Conservation (phyloP, 2,113 vertebrate genomes). For the Canis aureus region DNA sequence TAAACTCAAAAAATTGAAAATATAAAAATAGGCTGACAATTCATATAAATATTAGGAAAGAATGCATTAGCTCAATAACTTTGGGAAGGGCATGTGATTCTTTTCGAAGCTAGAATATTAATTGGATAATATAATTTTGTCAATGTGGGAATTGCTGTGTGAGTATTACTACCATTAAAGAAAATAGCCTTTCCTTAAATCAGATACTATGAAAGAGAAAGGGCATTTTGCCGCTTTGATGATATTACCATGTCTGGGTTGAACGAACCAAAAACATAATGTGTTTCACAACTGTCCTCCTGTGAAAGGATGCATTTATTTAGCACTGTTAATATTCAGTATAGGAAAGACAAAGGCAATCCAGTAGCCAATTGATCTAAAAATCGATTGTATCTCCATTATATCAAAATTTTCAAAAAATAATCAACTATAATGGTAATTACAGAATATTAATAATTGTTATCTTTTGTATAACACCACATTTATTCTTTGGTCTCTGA, state of each 20-base stretch:
- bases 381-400: neutral
- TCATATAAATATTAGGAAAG: neutral
- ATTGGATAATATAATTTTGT: neutral
- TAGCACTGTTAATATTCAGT: neutral
- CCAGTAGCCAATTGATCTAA: neutral
- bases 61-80: neutral
- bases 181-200: conserved; percentile 13
- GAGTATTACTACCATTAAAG: neutral
- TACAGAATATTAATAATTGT: neutral
- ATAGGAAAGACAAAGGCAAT: neutral
- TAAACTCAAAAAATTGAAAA: conserved; percentile 19
- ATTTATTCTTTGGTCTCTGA: neutral
- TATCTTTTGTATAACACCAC: neutral
- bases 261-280: neutral
- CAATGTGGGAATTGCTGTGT: neutral
- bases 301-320: neutral
- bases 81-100: neutral
- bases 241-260: neutral
- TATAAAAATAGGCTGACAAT: neutral
- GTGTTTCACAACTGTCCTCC: neutral
- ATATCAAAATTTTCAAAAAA: neutral
- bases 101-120: neutral
- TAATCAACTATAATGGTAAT: neutral
- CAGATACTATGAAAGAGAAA: neutral
- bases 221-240: neutral